Evolutionary conservation across 2,797 vertebrate genomes (phyloP).

Genomic region (Alcedo quadribrachys): DNA sequence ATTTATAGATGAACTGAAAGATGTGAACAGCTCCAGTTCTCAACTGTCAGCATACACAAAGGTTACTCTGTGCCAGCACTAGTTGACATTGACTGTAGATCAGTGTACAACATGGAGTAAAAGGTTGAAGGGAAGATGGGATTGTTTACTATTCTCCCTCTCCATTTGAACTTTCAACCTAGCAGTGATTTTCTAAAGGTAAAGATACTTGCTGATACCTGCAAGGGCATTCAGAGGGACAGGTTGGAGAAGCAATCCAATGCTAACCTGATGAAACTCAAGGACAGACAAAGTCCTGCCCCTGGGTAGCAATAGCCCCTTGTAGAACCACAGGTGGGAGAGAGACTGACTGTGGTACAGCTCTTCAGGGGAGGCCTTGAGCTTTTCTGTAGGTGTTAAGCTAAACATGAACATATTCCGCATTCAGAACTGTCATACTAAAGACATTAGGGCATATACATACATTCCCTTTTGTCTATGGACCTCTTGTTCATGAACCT

Average conservation of each 20-base stretch:
- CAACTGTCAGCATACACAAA: background rate
- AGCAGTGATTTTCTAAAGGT: background rate
- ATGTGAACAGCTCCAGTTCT: background rate
- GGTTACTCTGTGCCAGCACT: background rate
- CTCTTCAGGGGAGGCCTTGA: background rate
- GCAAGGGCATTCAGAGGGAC: background rate
- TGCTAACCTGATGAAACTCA: background rate
- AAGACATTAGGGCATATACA: background rate
- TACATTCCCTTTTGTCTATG: background rate
- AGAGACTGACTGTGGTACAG: background rate
- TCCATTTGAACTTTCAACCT: background rate
- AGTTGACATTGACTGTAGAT: background rate
- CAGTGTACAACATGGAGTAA: background rate
- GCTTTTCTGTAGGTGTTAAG: background rate
- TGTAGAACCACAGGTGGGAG: background rate
- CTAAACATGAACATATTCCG: background rate
- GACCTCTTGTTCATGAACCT: background rate
- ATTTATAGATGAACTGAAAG: background rate
- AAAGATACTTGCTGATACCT: background rate
- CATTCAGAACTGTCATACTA: background rate
- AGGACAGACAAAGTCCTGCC: background rate
- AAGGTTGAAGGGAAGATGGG: background rate
- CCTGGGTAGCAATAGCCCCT: background rate
- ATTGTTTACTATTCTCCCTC: background rate
- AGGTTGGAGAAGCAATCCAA: background rate